Evolutionary conservation across 2,888 invertebrate species (phyloP).

Genomic region (Cerceris rybyensis): DNA sequence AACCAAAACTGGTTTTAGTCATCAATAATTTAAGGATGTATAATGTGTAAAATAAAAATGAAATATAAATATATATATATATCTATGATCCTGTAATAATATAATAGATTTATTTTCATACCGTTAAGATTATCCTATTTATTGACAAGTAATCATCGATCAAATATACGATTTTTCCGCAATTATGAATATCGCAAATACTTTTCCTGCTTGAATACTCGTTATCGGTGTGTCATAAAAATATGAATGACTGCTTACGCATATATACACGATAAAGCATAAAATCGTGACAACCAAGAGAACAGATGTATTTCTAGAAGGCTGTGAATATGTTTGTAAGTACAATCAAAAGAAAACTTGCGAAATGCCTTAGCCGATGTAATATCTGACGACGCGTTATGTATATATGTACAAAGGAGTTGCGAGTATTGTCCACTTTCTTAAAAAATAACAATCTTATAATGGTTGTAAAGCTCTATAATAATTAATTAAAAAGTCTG

Average conservation of each 20-base stretch:
- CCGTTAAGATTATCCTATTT: constrained; percentile 49
- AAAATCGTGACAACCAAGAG: constrained; percentile 54
- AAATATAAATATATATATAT: too few relatives aligned
- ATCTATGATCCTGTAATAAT: neutral
- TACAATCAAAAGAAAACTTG: constrained; percentile 44
- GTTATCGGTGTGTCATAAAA: constrained; percentile 63
- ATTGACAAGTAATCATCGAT: constrained; percentile 73
- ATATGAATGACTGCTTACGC: constrained; percentile 57
- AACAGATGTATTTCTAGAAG: constrained; percentile 40
- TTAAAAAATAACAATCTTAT: constrained; percentile 64
- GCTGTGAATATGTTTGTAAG: constrained; percentile 50
- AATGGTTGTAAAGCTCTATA: constrained; percentile 26
- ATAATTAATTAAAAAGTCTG: constrained; percentile 34
- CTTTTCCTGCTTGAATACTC: constrained; percentile 64
- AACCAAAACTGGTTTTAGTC: constrained; percentile 85
- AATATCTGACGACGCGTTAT: constrained; percentile 53
- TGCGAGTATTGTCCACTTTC: constrained; percentile 77
- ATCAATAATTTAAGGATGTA: constrained; percentile 24
- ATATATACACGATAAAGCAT: constrained; percentile 68
- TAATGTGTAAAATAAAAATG: constrained; percentile 28
- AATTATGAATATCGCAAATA: constrained; percentile 68
- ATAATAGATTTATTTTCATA: constrained; percentile 5
- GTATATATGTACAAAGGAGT: constrained; percentile 69
- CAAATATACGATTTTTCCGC: constrained; percentile 69
- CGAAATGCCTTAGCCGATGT: constrained; percentile 47